phyloP scores from a whole-genome alignment of 2,797 vertebrate species.

The Megaceryle alcyon region DNA sequence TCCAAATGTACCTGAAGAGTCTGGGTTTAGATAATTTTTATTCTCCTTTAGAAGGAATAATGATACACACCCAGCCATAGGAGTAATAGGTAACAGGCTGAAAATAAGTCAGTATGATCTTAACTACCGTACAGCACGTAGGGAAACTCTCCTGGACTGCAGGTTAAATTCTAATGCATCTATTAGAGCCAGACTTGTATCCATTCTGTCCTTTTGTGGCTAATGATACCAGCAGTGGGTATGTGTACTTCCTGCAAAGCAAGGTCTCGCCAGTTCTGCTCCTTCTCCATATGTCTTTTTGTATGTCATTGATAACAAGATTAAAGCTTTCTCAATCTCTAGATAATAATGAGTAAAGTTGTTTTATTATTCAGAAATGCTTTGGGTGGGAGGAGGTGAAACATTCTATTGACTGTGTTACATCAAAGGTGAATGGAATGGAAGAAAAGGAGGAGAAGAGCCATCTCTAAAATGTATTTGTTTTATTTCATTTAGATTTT shows the following conservation, averaged over 20 bases:
- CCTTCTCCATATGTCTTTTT: neutral
- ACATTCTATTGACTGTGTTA: neutral
- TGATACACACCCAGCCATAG: neutral
- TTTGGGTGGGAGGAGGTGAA: slow-evolving; percentile 38
- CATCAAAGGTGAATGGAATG: neutral
- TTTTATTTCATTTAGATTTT: slow-evolving; percentile 79
- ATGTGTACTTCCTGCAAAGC: neutral
- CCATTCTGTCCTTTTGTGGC: neutral
- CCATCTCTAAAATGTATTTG: slow-evolving; percentile 70
- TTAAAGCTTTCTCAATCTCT: neutral
- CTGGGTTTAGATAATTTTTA: neutral
- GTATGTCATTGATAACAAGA: neutral
- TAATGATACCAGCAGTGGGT: neutral
- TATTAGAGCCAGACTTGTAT: neutral
- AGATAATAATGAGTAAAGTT: neutral
- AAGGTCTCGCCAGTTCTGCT: neutral
- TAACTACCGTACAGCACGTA: neutral
- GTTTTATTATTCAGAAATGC: neutral
- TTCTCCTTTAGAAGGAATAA: neutral
- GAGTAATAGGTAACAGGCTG: neutral
- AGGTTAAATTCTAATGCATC: neutral
- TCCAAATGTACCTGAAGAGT: neutral
- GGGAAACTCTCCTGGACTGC: neutral
- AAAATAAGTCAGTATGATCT: neutral
- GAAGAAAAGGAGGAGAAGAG: neutral